Base-by-base conservation (phyloP, 2,113 vertebrate genomes). In the Myrmophylax atrothorax region DNA sequence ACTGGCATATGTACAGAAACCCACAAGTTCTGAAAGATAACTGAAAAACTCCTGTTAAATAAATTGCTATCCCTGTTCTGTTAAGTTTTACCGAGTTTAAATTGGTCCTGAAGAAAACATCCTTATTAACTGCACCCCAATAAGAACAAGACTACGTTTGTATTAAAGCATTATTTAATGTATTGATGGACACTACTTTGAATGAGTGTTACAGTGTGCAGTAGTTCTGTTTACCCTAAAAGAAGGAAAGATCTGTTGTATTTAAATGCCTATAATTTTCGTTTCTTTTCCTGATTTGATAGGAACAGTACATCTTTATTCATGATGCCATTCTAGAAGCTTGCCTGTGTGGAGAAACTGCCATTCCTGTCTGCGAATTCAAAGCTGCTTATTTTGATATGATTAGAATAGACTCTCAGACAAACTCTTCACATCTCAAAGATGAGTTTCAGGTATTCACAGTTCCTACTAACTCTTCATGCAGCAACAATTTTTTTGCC, bases 301-400 rank as follows among this genome's bases (percentile, higher is more conserved):
- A 99, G 99, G 99, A 99, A 95, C 99, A 99, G 98, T 99, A 99
- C 93, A 99, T 99, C 96, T 99, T 99, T 98, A 99, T 99, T 98
- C 99, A 99, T 31, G 99, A 99, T 82, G 99, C 99, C 97, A 99
- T 99, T 93, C 98, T 99, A 90, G 99, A 99, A 98, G 99, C 99
- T 33, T 99, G 99, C 97, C 98, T 99, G 47, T 99, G 99, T 96
- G 99, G 99, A 93, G 99, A 99, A 97, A 99, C 99, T 62, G 99
- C 99, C 88, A 99, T 99, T 90, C 99, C 99, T 28, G 99, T 99
- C 77, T 99, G 99, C 6, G 99, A 99, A 98, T 99, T 99, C 97
- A 99, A 99, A 98, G 99, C 99, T 75, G 99, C 99, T 50, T 99
- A 99, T 98, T 99, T 99, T 93, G 99, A 99, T 97, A 99, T 99